A percentile compares a stretch with the other conserved stretches of the same genome.
phyloP scores from a whole-genome alignment of 2,113 vertebrate genomes.

The Tenrec ecaudatus region DNA sequence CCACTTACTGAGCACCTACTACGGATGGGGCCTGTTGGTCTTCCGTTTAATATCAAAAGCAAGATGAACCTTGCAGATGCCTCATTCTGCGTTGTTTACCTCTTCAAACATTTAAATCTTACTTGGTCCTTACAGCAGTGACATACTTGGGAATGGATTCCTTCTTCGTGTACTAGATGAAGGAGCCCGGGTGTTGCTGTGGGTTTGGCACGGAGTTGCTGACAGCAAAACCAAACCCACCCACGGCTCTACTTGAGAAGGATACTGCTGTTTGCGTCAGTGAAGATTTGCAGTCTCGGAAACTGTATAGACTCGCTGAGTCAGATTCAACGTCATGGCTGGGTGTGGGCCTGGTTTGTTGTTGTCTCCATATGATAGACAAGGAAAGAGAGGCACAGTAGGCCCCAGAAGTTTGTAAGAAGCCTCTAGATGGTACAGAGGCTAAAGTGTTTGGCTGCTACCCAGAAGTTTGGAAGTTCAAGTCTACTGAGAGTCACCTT shows the following conservation, averaged over 20 bases:
- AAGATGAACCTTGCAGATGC: accelerated
- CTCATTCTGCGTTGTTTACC: not conserved
- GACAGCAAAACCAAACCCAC: too few species aligned
- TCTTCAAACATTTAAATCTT: too few species aligned
- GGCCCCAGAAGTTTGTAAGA: not conserved
- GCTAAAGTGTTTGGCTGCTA: not conserved
- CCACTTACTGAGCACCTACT: too few species aligned
- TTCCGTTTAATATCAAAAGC: not conserved
- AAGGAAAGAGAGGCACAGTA: not conserved
- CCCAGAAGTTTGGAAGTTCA: not conserved
- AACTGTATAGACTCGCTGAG: too few species aligned
- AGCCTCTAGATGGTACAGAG: not conserved
- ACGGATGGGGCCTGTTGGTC: not conserved
- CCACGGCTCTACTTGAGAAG: too few species aligned
- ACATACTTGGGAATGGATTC: not conserved
- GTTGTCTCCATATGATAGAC: too few species aligned
- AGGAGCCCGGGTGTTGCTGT: too few species aligned
- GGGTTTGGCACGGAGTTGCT: too few species aligned
- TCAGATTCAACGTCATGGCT: too few species aligned
- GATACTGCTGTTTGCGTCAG: too few species aligned
- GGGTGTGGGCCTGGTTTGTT: too few species aligned
- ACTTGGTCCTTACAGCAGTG: not conserved
- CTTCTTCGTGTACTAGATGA: not conserved
- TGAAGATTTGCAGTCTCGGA: too few species aligned
- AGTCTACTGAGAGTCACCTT: not conserved